phyloP scores from a whole-genome alignment of 2,888 invertebrate genomes.

The Corbicula japonica region DNA sequence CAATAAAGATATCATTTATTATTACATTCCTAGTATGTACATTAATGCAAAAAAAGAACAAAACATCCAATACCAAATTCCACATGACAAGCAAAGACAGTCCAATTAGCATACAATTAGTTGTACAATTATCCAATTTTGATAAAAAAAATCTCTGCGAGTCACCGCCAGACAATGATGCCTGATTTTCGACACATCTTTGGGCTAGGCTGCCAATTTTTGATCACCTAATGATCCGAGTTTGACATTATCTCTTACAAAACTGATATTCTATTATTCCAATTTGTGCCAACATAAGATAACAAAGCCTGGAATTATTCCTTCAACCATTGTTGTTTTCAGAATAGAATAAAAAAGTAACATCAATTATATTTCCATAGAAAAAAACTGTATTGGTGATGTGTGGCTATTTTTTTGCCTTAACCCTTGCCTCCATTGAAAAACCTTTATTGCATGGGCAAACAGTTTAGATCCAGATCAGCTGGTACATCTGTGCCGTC shows the following conservation, averaged over 20 bases:
- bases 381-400: no score
- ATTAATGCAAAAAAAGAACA: no score
- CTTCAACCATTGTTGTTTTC: slow-evolving; percentile 17
- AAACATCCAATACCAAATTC: no score
- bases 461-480: no score
- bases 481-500: no score
- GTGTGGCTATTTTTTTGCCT: no score
- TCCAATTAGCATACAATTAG: slow-evolving; percentile 68
- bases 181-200: slow-evolving; percentile 38
- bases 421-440: no score
- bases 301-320: slow-evolving; percentile 20
- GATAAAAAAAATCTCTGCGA: slow-evolving; percentile 52
- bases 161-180: slow-evolving; percentile 61
- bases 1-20: no score
- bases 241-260: slow-evolving; percentile 62
- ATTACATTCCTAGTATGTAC: no score
- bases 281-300: slow-evolving; percentile 26
- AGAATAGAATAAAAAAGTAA: no score
- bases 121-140: slow-evolving; percentile 63
- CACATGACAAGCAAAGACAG: slow-evolving; percentile 31
- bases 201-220: slow-evolving; percentile 56
- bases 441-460: no score
- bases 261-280: slow-evolving; percentile 44
- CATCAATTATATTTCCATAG: no score
- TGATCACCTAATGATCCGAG: slow-evolving; percentile 49